A percentile compares a stretch with the other conserved stretches of the same genome.
phyloP scores from a whole-genome alignment of 2,888 invertebrate genomes.

The Cheilosia urbana region DNA sequence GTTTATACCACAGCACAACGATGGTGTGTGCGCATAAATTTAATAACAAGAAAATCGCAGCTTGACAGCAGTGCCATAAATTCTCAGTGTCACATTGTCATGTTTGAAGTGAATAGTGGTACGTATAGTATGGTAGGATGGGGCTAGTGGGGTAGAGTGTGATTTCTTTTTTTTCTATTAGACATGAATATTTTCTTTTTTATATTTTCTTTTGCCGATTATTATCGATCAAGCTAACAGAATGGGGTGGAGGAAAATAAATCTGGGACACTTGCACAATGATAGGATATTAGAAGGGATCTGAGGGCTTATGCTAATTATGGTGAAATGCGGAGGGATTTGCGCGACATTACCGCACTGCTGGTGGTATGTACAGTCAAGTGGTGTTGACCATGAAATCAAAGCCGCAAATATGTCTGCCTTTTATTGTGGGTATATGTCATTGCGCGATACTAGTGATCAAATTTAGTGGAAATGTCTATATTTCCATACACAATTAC shows the following conservation, averaged over 20 bases:
- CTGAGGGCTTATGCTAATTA: slow-evolving; percentile 54
- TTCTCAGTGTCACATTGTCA: slow-evolving; percentile 68
- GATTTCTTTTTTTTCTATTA: slow-evolving; percentile 32
- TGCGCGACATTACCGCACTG: slow-evolving; percentile 12
- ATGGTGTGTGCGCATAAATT: slow-evolving; percentile 66
- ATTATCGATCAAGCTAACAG: slow-evolving; percentile 69
- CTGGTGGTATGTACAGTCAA: neutral
- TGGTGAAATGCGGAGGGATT: neutral
- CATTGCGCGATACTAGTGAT: too few species aligned
- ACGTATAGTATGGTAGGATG: neutral
- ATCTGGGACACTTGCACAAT: slow-evolving; percentile 68
- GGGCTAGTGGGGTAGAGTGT: neutral
- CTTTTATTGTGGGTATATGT: neutral
- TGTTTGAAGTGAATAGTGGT: slow-evolving; percentile 48
- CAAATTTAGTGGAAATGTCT: too few species aligned
- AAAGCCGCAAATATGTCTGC: neutral
- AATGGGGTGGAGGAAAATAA: slow-evolving; percentile 7
- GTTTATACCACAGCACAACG: slow-evolving; percentile 8
- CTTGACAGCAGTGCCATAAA: slow-evolving; percentile 71
- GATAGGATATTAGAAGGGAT: slow-evolving; percentile 37
- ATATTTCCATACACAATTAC: too few species aligned
- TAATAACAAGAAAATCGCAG: slow-evolving; percentile 69
- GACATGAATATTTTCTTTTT: slow-evolving; percentile 24
- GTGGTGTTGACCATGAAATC: slow-evolving; percentile 8
- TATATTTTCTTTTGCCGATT: slow-evolving; percentile 17